Evolutionary conservation across 2,797 vertebrate genomes (phyloP).

Genomic region (Pangasius sanitwongsei): DNA sequence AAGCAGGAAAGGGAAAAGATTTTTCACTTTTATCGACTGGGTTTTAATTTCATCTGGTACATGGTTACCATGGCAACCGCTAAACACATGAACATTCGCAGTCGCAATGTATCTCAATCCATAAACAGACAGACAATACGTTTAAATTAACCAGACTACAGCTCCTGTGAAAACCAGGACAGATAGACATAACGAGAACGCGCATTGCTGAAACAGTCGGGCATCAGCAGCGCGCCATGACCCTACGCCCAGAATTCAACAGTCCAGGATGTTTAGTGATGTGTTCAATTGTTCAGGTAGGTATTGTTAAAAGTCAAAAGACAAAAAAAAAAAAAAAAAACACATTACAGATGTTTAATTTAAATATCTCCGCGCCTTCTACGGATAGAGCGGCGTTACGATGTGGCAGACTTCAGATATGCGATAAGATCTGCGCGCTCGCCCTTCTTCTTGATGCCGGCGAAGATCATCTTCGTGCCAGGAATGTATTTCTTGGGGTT

Average conservation of each 20-base stretch:
- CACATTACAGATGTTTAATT: constrained; percentile 60
- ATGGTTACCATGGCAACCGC: neutral
- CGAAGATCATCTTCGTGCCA: constrained; percentile 88
- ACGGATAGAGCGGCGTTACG: constrained; percentile 58
- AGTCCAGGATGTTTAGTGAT: constrained; percentile 27
- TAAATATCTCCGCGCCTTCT: constrained; percentile 56
- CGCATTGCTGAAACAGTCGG: constrained; percentile 15
- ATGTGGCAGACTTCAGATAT: constrained; percentile 83
- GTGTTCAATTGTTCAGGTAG: constrained; percentile 12
- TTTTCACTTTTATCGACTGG: constrained; percentile 33
- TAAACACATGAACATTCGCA: constrained; percentile 24
- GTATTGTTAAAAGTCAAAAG: constrained; percentile 31
- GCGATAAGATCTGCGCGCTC: constrained; percentile 82
- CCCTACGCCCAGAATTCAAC: constrained; percentile 19
- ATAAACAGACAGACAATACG: constrained; percentile 12
- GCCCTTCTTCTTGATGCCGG: constrained; percentile 86
- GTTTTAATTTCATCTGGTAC: constrained; percentile 35
- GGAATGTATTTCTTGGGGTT: constrained; percentile 91
- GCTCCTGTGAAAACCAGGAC: constrained; percentile 50
- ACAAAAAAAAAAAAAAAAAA: neutral
- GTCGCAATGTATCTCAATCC: constrained; percentile 14
- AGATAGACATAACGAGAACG: constrained; percentile 4
- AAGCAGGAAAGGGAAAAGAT: neutral
- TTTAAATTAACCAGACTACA: constrained; percentile 46
- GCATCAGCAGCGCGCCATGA: constrained; percentile 12